Evolutionary conservation across 2,888 invertebrate species (phyloP).

Genomic region (Noctua janthe): DNA sequence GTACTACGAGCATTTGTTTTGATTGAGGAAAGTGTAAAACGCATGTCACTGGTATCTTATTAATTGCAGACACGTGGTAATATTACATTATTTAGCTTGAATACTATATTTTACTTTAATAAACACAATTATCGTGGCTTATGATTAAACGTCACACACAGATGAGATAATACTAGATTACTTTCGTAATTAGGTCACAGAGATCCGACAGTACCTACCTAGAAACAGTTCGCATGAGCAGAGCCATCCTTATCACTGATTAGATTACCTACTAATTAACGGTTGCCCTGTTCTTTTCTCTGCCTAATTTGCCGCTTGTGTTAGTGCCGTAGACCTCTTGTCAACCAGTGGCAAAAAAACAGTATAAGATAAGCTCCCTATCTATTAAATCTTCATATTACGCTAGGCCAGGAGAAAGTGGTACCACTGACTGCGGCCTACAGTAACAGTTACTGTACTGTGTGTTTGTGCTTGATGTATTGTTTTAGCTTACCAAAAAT

Average conservation of each 20-base stretch:
- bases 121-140: constrained; percentile 8
- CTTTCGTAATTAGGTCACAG: constrained; percentile 7
- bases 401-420: not conserved
- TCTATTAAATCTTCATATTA: not conserved
- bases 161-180: constrained; percentile 13
- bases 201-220: not conserved
- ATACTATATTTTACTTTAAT: not conserved
- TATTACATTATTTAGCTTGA: not conserved
- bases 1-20: not conserved
- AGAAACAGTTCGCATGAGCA: not conserved
- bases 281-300: not conserved
- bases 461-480: not conserved
- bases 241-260: constrained; percentile 4
- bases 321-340: not conserved
- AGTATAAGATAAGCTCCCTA: not conserved
- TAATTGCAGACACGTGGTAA: not conserved
- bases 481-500: not conserved
- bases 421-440: not conserved
- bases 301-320: not conserved
- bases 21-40: constrained; percentile 7
- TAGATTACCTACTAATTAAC: constrained; percentile 25
- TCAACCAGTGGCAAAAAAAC: not conserved
- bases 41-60: constrained; percentile 3
- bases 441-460: not conserved
- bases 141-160: constrained; percentile 30